A percentile compares a stretch with the other conserved stretches of the same genome.
Conservation (phyloP, 1,140 invertebrate species). For the Uloborus diversus region DNA sequence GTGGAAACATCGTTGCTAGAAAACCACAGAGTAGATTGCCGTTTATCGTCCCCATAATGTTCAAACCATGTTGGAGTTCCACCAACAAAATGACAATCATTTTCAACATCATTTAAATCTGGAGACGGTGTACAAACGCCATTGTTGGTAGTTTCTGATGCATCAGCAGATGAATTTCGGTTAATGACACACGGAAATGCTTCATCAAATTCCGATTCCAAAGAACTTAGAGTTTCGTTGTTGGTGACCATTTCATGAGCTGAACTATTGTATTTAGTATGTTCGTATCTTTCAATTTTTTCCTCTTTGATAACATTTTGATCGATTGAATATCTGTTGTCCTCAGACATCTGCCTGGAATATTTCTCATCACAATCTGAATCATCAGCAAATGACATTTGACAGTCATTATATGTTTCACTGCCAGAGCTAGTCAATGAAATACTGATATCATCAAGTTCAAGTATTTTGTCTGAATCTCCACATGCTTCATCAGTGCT, state of each 20-base stretch:
- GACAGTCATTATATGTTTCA: slow-evolving; percentile 34
- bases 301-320: background rate
- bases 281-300: background rate
- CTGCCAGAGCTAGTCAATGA: slow-evolving; percentile 29
- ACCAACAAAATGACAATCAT: slow-evolving; percentile 15
- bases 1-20: background rate
- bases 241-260: background rate
- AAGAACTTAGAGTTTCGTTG: background rate
- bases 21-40: slow-evolving; percentile 37
- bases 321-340: background rate
- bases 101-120: background rate
- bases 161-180: background rate
- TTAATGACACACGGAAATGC: too few species aligned
- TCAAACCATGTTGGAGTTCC: slow-evolving; percentile 52
- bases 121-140: background rate
- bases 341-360: background rate
- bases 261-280: background rate
- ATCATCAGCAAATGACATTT: slow-evolving; percentile 30
- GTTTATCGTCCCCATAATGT: slow-evolving; percentile 40
- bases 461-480: background rate
- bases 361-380: slow-evolving; percentile 12
- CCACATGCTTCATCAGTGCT: background rate
- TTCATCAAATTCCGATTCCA: background rate
- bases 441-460: slow-evolving; percentile 36
- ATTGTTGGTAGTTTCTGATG: background rate